Evolutionary conservation across 1,140 invertebrate genomes (phyloP).

Genomic region (Agraylea sexmaculata): DNA sequence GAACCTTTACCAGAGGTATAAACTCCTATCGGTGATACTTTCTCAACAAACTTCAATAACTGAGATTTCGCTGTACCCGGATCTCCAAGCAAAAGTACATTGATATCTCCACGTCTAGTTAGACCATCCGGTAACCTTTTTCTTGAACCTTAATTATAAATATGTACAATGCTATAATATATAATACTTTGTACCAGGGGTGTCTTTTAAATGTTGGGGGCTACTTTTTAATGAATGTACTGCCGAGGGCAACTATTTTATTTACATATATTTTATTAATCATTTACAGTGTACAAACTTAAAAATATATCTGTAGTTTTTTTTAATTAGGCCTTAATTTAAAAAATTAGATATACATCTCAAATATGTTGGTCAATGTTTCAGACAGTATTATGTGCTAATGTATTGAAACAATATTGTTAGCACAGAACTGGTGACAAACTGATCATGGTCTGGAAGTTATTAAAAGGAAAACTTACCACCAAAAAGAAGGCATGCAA

Average conservation of each 20-base stretch:
- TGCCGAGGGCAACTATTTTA: too few species aligned
- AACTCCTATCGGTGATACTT: conserved; percentile 88
- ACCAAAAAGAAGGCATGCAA: conserved; percentile 91
- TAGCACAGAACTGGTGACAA: not conserved
- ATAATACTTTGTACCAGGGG: too few species aligned
- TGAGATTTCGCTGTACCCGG: conserved; percentile 99
- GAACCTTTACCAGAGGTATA: conserved; percentile 99
- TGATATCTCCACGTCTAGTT: conserved; percentile 92
- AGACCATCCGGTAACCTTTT: conserved; percentile 92
- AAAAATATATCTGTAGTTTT: too few species aligned
- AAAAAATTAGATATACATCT: too few species aligned
- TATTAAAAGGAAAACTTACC: conserved; percentile 38
- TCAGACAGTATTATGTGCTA: not conserved
- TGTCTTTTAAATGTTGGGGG: too few species aligned
- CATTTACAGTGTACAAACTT: too few species aligned
- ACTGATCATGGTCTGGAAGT: not conserved
- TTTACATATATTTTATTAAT: too few species aligned
- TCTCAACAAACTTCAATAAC: conserved; percentile 94
- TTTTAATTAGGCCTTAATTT: too few species aligned
- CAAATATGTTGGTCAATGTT: too few species aligned
- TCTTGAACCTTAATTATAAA: conserved; percentile 46
- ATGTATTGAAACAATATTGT: not conserved
- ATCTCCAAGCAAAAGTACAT: conserved; percentile 91
- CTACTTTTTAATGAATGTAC: too few species aligned
- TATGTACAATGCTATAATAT: conserved; percentile 13